phyloP scores from a whole-genome alignment of 2,888 invertebrate genomes.

The Piscicola geometra region DNA sequence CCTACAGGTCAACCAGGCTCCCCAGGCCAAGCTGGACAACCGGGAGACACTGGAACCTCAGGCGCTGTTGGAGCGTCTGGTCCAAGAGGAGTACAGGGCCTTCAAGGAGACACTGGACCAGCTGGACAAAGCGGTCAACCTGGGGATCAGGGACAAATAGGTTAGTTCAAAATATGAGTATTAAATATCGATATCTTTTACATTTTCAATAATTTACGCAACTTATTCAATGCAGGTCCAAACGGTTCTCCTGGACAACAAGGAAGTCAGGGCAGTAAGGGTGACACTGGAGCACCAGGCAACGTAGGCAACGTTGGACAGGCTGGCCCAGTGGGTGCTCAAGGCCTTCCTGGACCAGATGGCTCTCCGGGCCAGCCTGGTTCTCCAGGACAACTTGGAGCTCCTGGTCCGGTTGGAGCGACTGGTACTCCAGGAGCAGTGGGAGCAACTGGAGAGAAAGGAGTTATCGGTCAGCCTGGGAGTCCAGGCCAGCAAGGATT shows the following conservation, averaged over 20 bases:
- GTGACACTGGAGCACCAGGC: slow-evolving; percentile 25
- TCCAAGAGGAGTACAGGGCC: slow-evolving; percentile 37
- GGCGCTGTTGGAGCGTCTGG: slow-evolving; percentile 40
- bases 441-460: slow-evolving; percentile 26
- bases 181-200: too few species aligned
- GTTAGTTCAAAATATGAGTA: background rate
- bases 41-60: slow-evolving; percentile 38
- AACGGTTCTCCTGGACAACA: slow-evolving; percentile 36
- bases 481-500: slow-evolving; percentile 22
- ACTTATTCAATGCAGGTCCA: slow-evolving; percentile 23
- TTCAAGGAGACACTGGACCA: slow-evolving; percentile 34
- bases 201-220: background rate
- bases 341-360: slow-evolving; percentile 35
- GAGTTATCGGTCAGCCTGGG: slow-evolving; percentile 37
- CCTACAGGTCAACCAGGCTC: slow-evolving; percentile 48
- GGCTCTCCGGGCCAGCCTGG: slow-evolving; percentile 40
- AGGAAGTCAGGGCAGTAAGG: slow-evolving; percentile 37
- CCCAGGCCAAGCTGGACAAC: slow-evolving; percentile 35
- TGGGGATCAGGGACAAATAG: slow-evolving; percentile 31
- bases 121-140: slow-evolving; percentile 33
- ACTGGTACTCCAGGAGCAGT: slow-evolving; percentile 35
- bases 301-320: slow-evolving; percentile 35
- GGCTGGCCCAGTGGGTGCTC: slow-evolving; percentile 35
- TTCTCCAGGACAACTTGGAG: slow-evolving; percentile 32
- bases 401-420: slow-evolving; percentile 24